These are phyloP conservation scores for Physella acuta DNA, from an alignment of 1,140 invertebrate species.

Conservation along the genomic window DNA sequence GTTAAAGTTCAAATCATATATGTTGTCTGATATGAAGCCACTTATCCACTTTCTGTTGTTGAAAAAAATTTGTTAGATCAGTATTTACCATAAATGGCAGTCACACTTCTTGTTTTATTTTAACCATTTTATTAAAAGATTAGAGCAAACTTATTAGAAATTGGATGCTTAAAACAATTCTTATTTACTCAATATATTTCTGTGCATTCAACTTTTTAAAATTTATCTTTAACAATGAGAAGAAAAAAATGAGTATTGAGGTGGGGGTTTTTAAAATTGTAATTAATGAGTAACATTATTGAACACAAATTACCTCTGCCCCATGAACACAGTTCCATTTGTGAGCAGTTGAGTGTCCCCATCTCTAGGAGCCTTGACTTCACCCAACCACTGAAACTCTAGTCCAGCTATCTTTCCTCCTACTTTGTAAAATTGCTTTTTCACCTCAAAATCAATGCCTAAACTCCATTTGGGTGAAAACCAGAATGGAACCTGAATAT, in stretches of 20 bases:
- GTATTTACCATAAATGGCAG: no score
- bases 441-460: neutral
- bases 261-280: no score
- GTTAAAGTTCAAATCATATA: neutral
- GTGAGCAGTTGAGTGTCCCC: neutral
- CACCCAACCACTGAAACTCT: neutral
- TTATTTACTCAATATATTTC: no score
- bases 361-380: neutral
- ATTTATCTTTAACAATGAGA: no score
- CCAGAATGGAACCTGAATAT: neutral
- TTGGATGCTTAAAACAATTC: no score
- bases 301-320: neutral
- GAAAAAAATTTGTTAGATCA: no score
- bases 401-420: neutral
- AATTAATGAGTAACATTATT: no score
- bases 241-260: no score
- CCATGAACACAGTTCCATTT: neutral
- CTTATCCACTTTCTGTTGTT: neutral
- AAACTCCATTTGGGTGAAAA: neutral
- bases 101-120: no score
- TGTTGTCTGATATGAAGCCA: neutral
- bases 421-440: neutral
- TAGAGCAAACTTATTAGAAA: no score
- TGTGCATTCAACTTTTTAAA: no score
- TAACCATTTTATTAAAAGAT: no score